phyloP scores from a whole-genome alignment of 2,797 vertebrate genomes.

The Xiphophorus birchmanni region DNA sequence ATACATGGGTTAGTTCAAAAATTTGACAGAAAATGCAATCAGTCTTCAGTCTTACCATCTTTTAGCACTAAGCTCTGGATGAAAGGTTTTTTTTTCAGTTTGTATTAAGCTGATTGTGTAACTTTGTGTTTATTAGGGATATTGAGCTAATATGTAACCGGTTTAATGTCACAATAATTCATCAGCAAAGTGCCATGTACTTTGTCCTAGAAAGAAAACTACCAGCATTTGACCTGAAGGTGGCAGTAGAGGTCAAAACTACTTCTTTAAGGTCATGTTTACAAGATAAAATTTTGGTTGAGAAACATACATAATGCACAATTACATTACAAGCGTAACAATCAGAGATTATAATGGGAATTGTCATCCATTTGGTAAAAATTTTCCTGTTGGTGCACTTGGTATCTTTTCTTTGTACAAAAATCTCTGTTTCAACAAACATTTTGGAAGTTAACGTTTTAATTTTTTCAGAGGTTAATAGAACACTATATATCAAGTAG shows the following conservation, averaged over 20 bases:
- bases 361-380: neutral
- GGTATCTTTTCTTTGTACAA: neutral
- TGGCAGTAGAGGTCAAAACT: neutral
- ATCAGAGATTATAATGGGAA: neutral
- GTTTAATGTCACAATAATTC: neutral
- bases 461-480: neutral
- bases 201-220: neutral
- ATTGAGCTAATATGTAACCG: neutral
- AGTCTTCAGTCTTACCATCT: neutral
- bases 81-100: neutral
- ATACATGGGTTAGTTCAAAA: neutral
- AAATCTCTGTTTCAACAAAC: neutral
- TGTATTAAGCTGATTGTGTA: neutral
- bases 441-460: neutral
- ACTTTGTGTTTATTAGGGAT: neutral
- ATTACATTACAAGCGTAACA: neutral
- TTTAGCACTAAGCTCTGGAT: neutral
- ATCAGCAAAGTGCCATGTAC: neutral
- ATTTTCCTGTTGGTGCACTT: neutral
- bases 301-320: neutral
- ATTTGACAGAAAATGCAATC: neutral
- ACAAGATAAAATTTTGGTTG: neutral
- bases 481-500: neutral
- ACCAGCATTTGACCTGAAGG: constrained; percentile 24
- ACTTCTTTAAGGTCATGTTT: neutral